Evolutionary conservation across 2,113 vertebrate genomes (phyloP), one percentile per base, ranked within the genome.

Genomic region (Ptychochromis oligacanthus): DNA sequence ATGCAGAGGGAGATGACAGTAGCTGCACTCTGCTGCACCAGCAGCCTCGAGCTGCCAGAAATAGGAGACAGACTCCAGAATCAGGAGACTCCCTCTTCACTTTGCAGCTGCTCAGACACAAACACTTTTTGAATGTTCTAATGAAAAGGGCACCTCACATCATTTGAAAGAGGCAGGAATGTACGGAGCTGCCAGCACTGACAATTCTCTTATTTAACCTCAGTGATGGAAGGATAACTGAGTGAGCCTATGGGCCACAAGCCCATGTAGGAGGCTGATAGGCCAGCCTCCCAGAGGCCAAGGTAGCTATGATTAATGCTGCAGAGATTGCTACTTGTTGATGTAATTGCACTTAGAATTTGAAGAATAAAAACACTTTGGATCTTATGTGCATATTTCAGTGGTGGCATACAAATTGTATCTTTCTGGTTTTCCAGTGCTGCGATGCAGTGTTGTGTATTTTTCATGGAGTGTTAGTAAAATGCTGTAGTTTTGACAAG

Each of bases 21-120:
- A 84, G 80, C 85, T 75, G 82, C 76, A 36, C 46, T 86, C 75
- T 61, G 87, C 83, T 20, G 79, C 87, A 84, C 26, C 80, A 62
- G 59, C 79, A 85, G 76, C 84, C 64, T 67, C 9, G 0, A 82
- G 84, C 79, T 77, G 87, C 57, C 82, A 79, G 64, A 56, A 80
- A 82, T 40, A 81, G 70, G 70, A 87, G 79, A 84, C 79, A 38
- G 60, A 60, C 40, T 67, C 59, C 67, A 64, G 7, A 58, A 76
- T 54, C 20, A 4, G 15, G 22, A 83, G 38, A 74, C 76, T 18
- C 28, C 15, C 26, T 40, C 60, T 55, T 80, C 62, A 57, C 75
- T 78, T 8, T 62, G 54, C 89, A 77, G 84, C 78, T 78, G 60
- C 62, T 75, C 9, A 18, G 12, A 17, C 79, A 84, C 60, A 86